phyloP scores from a whole-genome alignment of 2,113 vertebrate species.

The Spea bombifrons region DNA sequence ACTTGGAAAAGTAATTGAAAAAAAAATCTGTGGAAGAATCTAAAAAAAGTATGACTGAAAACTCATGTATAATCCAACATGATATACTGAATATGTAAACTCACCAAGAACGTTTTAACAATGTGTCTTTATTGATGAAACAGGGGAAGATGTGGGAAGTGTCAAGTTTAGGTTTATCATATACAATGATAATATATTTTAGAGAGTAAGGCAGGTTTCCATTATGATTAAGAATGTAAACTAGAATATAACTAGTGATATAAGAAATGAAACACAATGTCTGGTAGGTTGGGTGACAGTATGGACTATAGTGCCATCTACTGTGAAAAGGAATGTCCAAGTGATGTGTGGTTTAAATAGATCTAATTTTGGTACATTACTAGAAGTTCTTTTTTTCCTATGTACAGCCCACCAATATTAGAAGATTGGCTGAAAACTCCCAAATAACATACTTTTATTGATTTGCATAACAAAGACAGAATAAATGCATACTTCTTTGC shows the following conservation, averaged over 20 bases:
- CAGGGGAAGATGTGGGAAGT: too few relatives aligned
- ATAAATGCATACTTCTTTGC: background rate
- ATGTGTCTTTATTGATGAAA: too few relatives aligned
- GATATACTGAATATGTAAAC: too few relatives aligned
- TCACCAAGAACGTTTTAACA: too few relatives aligned
- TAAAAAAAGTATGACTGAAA: background rate
- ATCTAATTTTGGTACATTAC: background rate
- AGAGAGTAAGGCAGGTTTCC: background rate
- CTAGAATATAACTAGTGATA: background rate
- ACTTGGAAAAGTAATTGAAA: background rate
- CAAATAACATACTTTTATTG: background rate
- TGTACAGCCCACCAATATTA: background rate
- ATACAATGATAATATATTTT: background rate
- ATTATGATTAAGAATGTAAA: background rate
- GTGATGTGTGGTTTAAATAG: background rate
- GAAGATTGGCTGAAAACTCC: background rate
- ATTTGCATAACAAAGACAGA: background rate
- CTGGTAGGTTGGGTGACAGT: conserved; percentile 9
- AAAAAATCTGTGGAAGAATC: conserved; percentile 11
- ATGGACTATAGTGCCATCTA: conserved; percentile 39
- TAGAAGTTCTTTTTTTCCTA: background rate
- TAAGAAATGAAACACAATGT: background rate
- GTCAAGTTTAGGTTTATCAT: too few relatives aligned
- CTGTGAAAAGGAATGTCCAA: conserved; percentile 4
- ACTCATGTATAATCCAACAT: background rate